phyloP scores from a whole-genome alignment of 2,797 vertebrate genomes.

The Amphiprion clarkii region DNA sequence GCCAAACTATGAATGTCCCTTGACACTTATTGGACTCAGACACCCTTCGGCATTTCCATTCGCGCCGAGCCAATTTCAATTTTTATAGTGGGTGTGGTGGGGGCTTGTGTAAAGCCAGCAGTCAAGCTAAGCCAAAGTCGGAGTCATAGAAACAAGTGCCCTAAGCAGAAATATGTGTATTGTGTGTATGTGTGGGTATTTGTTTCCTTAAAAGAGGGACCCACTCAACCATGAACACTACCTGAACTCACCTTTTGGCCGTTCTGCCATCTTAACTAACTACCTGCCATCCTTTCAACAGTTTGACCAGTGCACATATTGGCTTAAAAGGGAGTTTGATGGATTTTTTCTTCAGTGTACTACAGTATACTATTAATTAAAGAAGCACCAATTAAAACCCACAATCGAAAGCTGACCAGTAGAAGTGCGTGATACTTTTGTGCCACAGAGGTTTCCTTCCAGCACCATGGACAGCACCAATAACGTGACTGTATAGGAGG shows the following conservation, averaged over 20 bases:
- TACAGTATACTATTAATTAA: constrained; percentile 6
- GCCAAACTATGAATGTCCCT: constrained; percentile 72
- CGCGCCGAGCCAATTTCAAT: constrained; percentile 73
- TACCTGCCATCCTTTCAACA: neutral
- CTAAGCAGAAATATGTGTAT: constrained; percentile 39
- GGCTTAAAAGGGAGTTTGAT: constrained; percentile 4
- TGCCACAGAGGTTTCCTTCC: constrained; percentile 45
- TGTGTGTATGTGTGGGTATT: constrained; percentile 15
- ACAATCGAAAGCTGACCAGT: neutral
- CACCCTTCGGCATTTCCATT: constrained; percentile 74
- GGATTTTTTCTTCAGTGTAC: constrained; percentile 7
- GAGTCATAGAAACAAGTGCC: constrained; percentile 50
- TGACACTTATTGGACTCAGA: constrained; percentile 69
- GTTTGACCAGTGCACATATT: constrained; percentile 25
- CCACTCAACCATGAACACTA: constrained; percentile 31
- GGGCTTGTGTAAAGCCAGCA: constrained; percentile 48
- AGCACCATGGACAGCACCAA: constrained; percentile 73
- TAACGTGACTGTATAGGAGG: constrained; percentile 33
- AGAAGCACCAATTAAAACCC: constrained; percentile 11
- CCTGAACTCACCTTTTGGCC: constrained; percentile 26
- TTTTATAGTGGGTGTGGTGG: constrained; percentile 49
- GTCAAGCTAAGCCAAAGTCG: constrained; percentile 52
- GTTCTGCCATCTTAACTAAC: constrained; percentile 12
- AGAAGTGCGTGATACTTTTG: neutral
- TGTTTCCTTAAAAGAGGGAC: constrained; percentile 25